phyloP scores from a whole-genome alignment of 2,888 invertebrate species.

The Coecobrya sp. region DNA sequence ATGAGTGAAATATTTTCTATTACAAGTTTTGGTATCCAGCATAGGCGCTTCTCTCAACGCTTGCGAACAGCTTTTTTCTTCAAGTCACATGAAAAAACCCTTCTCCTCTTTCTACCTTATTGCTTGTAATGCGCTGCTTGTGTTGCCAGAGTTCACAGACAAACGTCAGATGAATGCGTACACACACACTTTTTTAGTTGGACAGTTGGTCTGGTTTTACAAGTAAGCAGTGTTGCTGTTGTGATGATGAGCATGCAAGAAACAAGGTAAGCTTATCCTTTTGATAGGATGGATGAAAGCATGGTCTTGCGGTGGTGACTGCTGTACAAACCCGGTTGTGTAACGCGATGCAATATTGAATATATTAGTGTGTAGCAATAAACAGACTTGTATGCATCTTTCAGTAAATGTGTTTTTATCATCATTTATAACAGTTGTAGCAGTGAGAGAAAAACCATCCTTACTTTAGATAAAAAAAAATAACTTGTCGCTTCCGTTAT shows the following conservation, averaged over 20 bases:
- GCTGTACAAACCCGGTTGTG: constrained; percentile 18
- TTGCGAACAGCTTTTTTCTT: constrained; percentile 31
- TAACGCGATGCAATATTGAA: constrained; percentile 15
- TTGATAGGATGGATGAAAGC: constrained; percentile 30
- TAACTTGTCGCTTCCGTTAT: no score
- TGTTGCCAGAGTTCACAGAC: background rate
- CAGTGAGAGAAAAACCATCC: no score
- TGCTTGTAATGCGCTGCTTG: background rate
- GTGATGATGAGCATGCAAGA: background rate
- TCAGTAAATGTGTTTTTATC: no score
- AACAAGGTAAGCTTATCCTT: background rate
- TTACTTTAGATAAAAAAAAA: no score
- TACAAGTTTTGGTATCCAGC: background rate
- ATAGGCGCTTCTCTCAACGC: background rate
- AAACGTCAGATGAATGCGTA: constrained; percentile 35
- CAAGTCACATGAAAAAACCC: constrained; percentile 63
- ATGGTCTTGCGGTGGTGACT: background rate
- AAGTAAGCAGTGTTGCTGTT: background rate
- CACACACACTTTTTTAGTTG: background rate
- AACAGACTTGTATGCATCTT: background rate
- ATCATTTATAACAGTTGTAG: no score
- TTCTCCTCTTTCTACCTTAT: constrained; percentile 27
- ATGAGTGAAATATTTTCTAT: background rate
- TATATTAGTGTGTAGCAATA: constrained; percentile 1
- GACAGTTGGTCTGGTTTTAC: constrained; percentile 16